phyloP scores from a whole-genome alignment of 1,140 invertebrate genomes.

The Platyura marginata region DNA sequence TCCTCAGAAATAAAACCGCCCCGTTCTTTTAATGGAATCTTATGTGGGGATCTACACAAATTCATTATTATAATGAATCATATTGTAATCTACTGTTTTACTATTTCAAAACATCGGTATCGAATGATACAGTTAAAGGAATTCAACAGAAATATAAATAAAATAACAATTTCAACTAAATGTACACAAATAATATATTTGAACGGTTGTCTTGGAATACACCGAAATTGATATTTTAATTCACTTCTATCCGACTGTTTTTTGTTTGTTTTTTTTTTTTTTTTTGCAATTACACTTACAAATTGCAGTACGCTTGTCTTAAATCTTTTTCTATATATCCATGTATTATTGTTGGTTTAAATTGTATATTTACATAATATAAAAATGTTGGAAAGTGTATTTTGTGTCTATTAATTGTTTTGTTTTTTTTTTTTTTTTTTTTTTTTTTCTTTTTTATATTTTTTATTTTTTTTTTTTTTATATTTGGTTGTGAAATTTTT shows the following conservation, averaged over 20 bases:
- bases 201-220: background rate
- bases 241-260: too few relatives aligned
- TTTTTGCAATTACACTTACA: background rate
- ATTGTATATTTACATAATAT: too few relatives aligned
- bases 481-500: background rate
- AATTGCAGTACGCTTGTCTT: conserved; percentile 1
- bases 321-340: too few relatives aligned
- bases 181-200: background rate
- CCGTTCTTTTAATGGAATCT: too few relatives aligned
- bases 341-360: too few relatives aligned
- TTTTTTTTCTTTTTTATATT: conserved; percentile 1
- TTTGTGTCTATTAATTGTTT: conserved; percentile 10
- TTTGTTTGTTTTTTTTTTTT: background rate
- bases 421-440: conserved; percentile 3
- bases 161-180: background rate
- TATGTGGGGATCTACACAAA: too few relatives aligned
- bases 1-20: too few relatives aligned
- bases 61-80: too few relatives aligned
- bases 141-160: background rate
- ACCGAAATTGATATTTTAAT: too few relatives aligned
- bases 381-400: conserved; percentile 12
- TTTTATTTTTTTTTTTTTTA: background rate
- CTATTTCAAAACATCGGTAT: too few relatives aligned
- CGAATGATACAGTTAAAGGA: too few relatives aligned
- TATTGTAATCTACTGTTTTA: too few relatives aligned